Percentiles rank a stretch among this genome's conserved stretches.
Evolutionary conservation across 2,888 invertebrate genomes (phyloP).

Genomic region (Hanleya hanleyi): DNA sequence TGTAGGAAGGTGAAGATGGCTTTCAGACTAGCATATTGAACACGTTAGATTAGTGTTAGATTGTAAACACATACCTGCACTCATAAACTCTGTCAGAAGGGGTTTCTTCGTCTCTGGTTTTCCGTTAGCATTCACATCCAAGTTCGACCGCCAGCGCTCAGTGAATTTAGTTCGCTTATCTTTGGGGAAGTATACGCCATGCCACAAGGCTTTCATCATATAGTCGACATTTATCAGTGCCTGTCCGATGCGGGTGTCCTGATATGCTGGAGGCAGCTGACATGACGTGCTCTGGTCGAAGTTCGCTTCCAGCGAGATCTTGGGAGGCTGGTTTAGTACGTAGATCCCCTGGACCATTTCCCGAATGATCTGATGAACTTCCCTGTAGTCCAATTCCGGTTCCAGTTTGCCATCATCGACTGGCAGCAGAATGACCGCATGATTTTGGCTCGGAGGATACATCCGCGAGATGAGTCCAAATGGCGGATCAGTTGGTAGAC

Average conservation of each 20-base stretch:
- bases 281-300: constrained; percentile 70
- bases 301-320: constrained; percentile 69
- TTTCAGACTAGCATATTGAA: too few species aligned
- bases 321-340: constrained; percentile 71
- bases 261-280: constrained; percentile 71
- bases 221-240: constrained; percentile 71
- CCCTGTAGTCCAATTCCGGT: constrained; percentile 63
- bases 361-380: constrained; percentile 71
- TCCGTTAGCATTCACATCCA: constrained; percentile 68
- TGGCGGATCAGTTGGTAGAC: constrained; percentile 69
- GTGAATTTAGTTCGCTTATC: constrained; percentile 72
- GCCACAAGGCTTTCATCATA: constrained; percentile 73
- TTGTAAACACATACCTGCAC: constrained; percentile 58
- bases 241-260: constrained; percentile 71
- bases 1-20: too few species aligned
- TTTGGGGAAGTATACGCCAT: constrained; percentile 71
- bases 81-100: constrained; percentile 68
- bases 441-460: constrained; percentile 53
- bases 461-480: constrained; percentile 64
- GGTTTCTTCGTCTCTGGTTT: constrained; percentile 70
- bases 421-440: constrained; percentile 57
- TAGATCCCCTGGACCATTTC: constrained; percentile 72
- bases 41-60: too few species aligned
- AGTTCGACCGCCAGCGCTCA: constrained; percentile 70
- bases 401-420: constrained; percentile 49